Conservation (phyloP, 2,888 invertebrate genomes). For the Nomada ruficornis region DNA sequence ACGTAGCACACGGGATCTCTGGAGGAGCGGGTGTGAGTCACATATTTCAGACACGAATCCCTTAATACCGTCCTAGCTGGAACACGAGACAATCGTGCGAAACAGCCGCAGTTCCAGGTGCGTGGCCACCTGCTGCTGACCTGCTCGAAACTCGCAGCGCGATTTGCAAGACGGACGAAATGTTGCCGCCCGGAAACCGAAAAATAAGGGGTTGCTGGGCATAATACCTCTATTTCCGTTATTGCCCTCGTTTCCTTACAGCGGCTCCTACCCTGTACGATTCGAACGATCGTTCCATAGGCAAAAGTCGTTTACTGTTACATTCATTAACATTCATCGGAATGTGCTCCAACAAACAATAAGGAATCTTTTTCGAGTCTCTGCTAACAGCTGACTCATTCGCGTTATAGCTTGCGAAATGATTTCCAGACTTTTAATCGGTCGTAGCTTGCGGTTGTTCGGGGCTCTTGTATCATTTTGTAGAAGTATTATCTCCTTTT, state of each 20-base stretch:
- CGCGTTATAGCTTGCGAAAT: too few relatives aligned
- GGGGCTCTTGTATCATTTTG: too few relatives aligned
- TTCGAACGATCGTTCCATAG: conserved; percentile 5
- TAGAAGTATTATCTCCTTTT: too few relatives aligned
- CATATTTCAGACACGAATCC: conserved; percentile 43
- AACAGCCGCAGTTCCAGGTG: conserved; percentile 73
- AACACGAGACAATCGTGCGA: conserved; percentile 64
- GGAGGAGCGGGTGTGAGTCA: not conserved
- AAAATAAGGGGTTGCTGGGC: conserved; percentile 67
- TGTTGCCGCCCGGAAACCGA: conserved; percentile 76
- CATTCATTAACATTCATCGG: too few relatives aligned
- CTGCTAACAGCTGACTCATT: too few relatives aligned
- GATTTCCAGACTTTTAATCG: too few relatives aligned
- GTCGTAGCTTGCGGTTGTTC: too few relatives aligned
- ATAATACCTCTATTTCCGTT: conserved; percentile 73
- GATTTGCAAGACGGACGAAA: conserved; percentile 77
- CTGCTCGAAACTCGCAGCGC: conserved; percentile 73
- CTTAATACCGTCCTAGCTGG: conserved; percentile 37
- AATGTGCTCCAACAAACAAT: too few relatives aligned
- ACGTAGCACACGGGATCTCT: conserved; percentile 2
- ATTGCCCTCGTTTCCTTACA: conserved; percentile 51
- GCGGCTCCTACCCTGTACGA: conserved; percentile 13
- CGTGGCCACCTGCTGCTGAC: conserved; percentile 79
- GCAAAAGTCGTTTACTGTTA: not conserved
- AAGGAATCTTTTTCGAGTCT: too few relatives aligned